Evolutionary conservation across 2,797 vertebrate genomes (phyloP), one percentile per base, ranked within the genome.

Genomic region (Phrynocephalus guinanensis): DNA sequence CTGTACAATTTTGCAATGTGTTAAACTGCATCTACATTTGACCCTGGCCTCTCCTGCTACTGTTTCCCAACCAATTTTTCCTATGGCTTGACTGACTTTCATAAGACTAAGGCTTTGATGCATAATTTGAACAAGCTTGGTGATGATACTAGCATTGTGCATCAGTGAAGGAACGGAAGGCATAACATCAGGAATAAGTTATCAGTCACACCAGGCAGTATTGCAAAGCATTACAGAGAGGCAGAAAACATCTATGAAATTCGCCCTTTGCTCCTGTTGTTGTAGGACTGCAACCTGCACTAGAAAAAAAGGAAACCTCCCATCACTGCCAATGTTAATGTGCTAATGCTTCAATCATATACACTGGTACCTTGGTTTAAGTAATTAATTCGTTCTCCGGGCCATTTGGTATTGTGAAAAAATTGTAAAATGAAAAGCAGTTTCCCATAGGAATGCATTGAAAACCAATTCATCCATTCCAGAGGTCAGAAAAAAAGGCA

Each of bases 211-310:
- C 67, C 10, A 70, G 38, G 56, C 1, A 78, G 82, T 76, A 44
- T 24, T 90, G 70, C 52, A 22, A 7, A 63, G 88, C 3, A 78
- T 60, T 79, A 16, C 87, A 85, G 38, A 77, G 10, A 87, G 86
- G 22, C 44, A 72, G 88, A n/a, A 73, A 84, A 26, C n/a, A 93
- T 52, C 5, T 68, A 38, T 86, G 85, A 76, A 68, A 22, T 18
- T 50, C 70, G 82, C 81, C 13, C 67, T 38, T 70, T 89, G 82
- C 52, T 50, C 79, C 83, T 67, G 67, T 7, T 16, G 15, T 8
- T 0, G 20, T 5, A 73, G 22, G 44, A 5, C 3, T 67, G 28
- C 8, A 13, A 5, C 60, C 26, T 79, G 28, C 48, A 26, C 15
- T 48, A 52, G 16, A 52, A 2, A 52, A 52, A 83, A 72, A 33